Evolutionary conservation across 2,797 vertebrate species (phyloP).

Genomic region (Artibeus lituratus): DNA sequence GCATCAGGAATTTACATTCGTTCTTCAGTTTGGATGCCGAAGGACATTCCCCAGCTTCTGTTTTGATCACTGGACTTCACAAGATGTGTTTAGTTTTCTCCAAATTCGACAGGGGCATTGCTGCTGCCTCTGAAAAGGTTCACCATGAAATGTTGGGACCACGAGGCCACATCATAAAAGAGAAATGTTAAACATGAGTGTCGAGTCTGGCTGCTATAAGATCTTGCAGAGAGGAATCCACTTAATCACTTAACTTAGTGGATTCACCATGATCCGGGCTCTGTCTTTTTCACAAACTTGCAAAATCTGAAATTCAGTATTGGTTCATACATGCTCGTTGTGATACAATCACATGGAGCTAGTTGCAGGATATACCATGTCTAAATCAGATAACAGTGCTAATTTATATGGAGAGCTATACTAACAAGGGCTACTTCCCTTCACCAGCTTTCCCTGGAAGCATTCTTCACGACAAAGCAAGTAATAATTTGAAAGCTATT

Average conservation of each 20-base stretch:
- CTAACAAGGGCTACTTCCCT: not conserved
- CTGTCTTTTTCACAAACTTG: not conserved
- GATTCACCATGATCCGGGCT: not conserved
- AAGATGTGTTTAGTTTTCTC: not conserved
- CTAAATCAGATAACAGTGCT: not conserved
- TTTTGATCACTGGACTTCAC: not conserved
- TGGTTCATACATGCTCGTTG: not conserved
- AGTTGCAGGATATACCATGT: not conserved
- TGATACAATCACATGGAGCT: not conserved
- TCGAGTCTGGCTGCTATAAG: not conserved
- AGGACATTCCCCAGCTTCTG: not conserved
- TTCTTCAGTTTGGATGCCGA: not conserved
- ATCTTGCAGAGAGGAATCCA: not conserved
- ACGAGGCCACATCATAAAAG: not conserved
- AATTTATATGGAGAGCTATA: not conserved
- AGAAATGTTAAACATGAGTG: not conserved
- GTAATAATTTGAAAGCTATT: not conserved
- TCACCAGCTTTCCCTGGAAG: not conserved
- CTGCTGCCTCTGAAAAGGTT: not conserved
- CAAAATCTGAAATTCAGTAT: not conserved
- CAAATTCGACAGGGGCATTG: not conserved
- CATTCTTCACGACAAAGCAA: not conserved
- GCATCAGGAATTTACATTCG: not conserved
- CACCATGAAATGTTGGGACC: not conserved
- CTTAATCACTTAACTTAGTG: not conserved